Evolutionary conservation across 2,797 vertebrate genomes (phyloP), one percentile per base, ranked within the genome.

Genomic region (Chrosomus eos): DNA sequence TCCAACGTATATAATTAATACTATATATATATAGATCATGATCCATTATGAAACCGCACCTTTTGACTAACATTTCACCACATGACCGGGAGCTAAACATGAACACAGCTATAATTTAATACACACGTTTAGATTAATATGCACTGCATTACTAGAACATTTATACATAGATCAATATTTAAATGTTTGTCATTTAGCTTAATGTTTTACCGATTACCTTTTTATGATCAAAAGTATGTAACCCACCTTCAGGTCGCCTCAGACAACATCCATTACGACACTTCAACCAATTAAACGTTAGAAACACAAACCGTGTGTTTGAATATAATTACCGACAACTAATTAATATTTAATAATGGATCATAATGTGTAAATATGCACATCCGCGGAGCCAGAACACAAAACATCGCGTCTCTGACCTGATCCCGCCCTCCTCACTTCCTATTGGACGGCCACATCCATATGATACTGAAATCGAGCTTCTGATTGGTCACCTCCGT

Each of bases 221-320:
- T 40, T 38, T n/a, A 60, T 21, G 9, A 21, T 11, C 16, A 64
- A 10, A 16, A 55, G 31, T 23, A 62, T 48, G 43, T 38, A 48
- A 58, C 79, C 21, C 48, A 71, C 79, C 79, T 81, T 14, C 80
- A 58, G 33, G 26, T 28, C 23, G 7, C n/a, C 21, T 81, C 66
- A 80, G 64, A 5, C 13, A 51, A 16, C 45, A 36, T 68, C 23
- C 14, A 70, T 64, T 28, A 21, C 4, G 13, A 62, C 3, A 78
- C 38, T 43, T 21, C 3, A 33, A 55, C 5, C 21, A 75, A 55
- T 36, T 58, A 75, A 58, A 75, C 13, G 3, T 38, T n/a, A 38
- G 13, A 38, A 66, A 48, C 28, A 33, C 28, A 2, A 51, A 4
- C 9, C 8, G 1, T 9, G 19, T n/a, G 43, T 18, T 36, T 36